Conservation (phyloP, 2,888 invertebrate species). For the Cerceris rybyensis region DNA sequence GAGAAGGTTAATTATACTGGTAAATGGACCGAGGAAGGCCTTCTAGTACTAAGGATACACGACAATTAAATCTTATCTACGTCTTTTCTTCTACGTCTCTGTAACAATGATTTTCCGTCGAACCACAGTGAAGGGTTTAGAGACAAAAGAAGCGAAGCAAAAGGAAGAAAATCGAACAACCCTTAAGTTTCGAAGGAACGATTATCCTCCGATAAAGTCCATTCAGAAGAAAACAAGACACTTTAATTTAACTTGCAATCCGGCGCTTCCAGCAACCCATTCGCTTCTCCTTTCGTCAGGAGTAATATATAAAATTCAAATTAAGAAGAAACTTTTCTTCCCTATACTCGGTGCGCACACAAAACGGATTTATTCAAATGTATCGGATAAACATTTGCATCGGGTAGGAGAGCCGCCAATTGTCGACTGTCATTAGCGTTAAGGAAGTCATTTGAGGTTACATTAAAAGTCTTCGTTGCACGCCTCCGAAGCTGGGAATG, state of each 20-base stretch:
- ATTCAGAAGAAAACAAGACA: background rate
- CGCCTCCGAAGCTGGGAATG: background rate
- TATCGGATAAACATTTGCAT: constrained; percentile 53
- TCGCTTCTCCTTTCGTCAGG: background rate
- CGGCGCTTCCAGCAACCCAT: background rate
- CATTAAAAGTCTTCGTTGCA: constrained; percentile 45
- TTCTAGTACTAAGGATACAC: no score
- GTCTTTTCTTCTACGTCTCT: no score
- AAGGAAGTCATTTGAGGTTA: constrained; percentile 15
- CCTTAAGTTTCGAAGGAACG: background rate
- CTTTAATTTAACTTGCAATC: constrained; percentile 9
- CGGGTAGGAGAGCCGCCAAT: constrained; percentile 26
- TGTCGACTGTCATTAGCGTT: constrained; percentile 44
- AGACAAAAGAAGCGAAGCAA: background rate
- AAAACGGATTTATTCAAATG: constrained; percentile 33
- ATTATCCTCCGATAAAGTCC: background rate
- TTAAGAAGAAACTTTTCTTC: background rate
- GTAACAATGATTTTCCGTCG: no score
- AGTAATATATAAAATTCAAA: constrained; percentile 22
- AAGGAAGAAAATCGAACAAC: background rate
- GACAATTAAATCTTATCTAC: no score
- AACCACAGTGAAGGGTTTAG: no score
- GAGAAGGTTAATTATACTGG: no score
- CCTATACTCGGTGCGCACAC: background rate
- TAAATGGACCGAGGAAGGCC: no score